Base-by-base conservation (phyloP, 1,140 invertebrate genomes). In the Lamellibrachia luymesi region DNA sequence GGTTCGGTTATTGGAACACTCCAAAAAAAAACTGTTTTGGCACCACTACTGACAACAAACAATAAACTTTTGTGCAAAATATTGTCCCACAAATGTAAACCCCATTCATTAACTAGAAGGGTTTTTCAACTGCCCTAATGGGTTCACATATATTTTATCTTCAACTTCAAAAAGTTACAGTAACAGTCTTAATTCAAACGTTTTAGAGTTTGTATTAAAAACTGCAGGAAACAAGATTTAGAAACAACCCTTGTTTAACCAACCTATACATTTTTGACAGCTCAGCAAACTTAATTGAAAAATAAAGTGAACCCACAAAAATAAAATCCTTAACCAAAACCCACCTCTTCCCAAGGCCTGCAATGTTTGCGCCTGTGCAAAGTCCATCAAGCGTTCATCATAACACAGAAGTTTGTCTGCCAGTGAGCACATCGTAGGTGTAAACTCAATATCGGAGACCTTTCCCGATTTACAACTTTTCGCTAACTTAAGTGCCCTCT, bases 301-400 rank as follows among this genome's bases (percentile, higher is more conserved):
- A 92, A 52, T n/a, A 91, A 49, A 91, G 22, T 17, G 49, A n/a
- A 49, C 1, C 22, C 17, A 91, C 38, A 91, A 91, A 25, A 90
- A 17, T 91, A 51, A 49, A 25, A 7, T 93, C 50, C 64, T 50
- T 90, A n/a, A 93, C 90, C 5, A 93, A 27, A 64, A 93, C 91
- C 92, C 38, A 95, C 95, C 97, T 95, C 96, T 96, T 80, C 96
- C 96, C 51, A 97, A 95, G 22, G 94, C 94, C 80, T 96, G 94
- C 50, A 97, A 94, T 17, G 96, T 94, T 91, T 96, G 95, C 2
- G 96, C 96, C 94, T 97, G 96, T 22, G 95, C 94, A 93, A 95
- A 96, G 94, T 97, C 97, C 56, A 95, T 95, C 52, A 97, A 94
- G 92, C 95, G 93, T 93, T 96, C 95, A 92, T 95, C 94, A 93